A percentile compares a stretch with the other conserved stretches of the same genome.
Evolutionary conservation across 2,797 vertebrate genomes (phyloP).

Genomic region (Oreortyx pictus): DNA sequence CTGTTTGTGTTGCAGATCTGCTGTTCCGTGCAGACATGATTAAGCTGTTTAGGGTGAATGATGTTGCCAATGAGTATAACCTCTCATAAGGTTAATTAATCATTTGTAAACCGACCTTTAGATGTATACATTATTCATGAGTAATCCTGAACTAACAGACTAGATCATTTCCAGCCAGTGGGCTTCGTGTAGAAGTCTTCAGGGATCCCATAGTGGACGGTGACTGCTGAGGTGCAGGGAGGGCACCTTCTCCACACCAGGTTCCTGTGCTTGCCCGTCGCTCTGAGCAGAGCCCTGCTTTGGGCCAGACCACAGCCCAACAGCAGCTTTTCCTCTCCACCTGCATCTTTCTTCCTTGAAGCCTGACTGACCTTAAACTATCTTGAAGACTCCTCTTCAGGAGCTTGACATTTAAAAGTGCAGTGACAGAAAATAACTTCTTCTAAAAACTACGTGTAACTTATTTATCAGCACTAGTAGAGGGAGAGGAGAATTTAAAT

Average conservation of each 20-base stretch:
- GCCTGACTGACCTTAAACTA: conserved; percentile 61
- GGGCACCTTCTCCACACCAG: fast-evolving
- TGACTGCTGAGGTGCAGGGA: neutral
- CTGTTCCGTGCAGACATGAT: neutral
- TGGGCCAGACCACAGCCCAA: neutral
- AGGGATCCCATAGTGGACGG: neutral
- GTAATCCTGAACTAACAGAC: neutral
- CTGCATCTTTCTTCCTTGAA: conserved; percentile 29
- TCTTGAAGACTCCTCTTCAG: conserved; percentile 35
- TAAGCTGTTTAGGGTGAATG: neutral
- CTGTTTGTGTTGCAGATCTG: neutral
- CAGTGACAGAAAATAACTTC: conserved; percentile 65
- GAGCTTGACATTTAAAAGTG: conserved; percentile 69
- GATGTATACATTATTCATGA: conserved; percentile 41
- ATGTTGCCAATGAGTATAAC: neutral
- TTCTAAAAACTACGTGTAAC: conserved; percentile 60
- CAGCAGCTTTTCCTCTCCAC: neutral
- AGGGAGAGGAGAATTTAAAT: conserved; percentile 42
- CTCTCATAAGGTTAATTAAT: conserved; percentile 64
- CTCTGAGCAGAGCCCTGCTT: neutral
- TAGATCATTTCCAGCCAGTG: neutral
- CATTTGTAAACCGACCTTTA: conserved; percentile 55
- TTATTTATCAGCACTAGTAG: conserved; percentile 59
- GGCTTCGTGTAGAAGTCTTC: neutral
- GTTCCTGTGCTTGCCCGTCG: neutral